Evolutionary conservation across 2,888 invertebrate genomes (phyloP).

Genomic region (Steinernema scapterisci): DNA sequence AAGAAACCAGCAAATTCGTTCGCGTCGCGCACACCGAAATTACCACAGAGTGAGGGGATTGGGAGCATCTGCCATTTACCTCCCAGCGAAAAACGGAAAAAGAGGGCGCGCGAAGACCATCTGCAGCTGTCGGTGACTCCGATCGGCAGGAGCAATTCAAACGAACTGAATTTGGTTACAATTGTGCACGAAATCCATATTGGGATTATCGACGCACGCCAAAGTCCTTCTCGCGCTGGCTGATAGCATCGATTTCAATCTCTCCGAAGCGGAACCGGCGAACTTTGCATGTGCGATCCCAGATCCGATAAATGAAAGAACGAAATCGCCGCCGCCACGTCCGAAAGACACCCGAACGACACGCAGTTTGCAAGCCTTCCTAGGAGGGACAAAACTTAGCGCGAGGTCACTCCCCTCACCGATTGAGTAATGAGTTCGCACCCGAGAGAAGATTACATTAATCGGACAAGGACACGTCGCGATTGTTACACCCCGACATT

Average conservation of each 20-base stretch:
- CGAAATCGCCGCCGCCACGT: not conserved
- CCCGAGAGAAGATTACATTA: constrained; percentile 14
- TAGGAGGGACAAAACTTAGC: constrained; percentile 5
- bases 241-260: constrained; percentile 1
- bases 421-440: constrained; percentile 6
- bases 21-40: not conserved
- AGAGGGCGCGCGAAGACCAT: constrained; percentile 3
- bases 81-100: not conserved
- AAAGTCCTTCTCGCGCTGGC: not conserved
- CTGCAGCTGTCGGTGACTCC: not conserved
- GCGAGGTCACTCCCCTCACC: not conserved
- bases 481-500: constrained; percentile 1
- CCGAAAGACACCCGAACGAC: not conserved
- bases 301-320: constrained; percentile 22
- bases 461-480: constrained; percentile 22
- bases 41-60: not conserved
- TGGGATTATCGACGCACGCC: constrained; percentile 13
- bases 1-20: not conserved
- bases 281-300: not conserved
- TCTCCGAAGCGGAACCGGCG: not conserved
- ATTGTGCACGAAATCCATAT: constrained; percentile 8
- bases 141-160: not conserved
- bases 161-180: not conserved
- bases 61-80: not conserved
- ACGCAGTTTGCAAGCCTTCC: not conserved